A percentile compares a stretch with the other conserved stretches of the same genome.
Evolutionary conservation across 1,140 invertebrate genomes (phyloP).

Genomic region (Bombus terrestris): DNA sequence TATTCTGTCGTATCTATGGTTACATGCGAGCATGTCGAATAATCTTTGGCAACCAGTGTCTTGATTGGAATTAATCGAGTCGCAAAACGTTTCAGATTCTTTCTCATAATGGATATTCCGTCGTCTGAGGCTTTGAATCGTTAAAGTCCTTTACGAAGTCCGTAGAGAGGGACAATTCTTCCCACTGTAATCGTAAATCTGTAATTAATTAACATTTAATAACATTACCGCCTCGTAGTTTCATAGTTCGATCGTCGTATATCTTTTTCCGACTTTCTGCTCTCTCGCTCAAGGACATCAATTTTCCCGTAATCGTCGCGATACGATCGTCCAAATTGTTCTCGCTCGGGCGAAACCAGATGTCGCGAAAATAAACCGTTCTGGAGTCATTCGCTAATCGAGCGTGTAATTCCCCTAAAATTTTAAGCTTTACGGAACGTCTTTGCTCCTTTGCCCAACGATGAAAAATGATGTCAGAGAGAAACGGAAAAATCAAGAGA

Average conservation of each 20-base stretch:
- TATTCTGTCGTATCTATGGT: neutral
- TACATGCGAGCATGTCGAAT: neutral
- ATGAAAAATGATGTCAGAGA: neutral
- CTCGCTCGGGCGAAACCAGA: neutral
- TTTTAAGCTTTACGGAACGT: neutral
- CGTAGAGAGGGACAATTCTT: neutral
- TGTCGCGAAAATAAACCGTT: neutral
- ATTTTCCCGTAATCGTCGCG: neutral
- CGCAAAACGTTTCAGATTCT: neutral
- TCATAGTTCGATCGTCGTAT: no score
- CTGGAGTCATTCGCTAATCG: neutral
- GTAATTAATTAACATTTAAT: neutral
- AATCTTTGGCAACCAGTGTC: neutral
- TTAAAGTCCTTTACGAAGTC: neutral
- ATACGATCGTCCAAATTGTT: neutral
- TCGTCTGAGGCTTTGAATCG: neutral
- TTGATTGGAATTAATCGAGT: constrained; percentile 1
- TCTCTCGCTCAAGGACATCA: neutral
- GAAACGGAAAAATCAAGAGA: neutral
- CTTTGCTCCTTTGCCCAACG: neutral
- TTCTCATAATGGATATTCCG: neutral
- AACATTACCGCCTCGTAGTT: neutral
- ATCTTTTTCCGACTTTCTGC: neutral
- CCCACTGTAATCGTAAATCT: neutral
- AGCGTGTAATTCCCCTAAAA: neutral